Percentiles rank a stretch among this genome's conserved stretches.
Conservation (phyloP, 1,140 invertebrate species). For the Polypedilum vanderplanki region DNA sequence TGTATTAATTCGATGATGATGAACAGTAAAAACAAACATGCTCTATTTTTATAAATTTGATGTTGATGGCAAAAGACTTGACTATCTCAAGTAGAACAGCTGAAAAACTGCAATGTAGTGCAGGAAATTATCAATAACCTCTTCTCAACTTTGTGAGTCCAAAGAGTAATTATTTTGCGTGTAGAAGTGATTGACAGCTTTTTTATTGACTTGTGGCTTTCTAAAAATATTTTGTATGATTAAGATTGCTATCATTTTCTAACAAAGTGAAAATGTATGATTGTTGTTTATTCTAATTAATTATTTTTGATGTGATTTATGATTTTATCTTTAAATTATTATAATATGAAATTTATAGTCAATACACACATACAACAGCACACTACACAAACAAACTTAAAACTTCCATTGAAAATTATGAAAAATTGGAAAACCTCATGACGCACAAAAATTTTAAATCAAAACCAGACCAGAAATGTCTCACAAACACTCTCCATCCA, state of each 20-base stretch:
- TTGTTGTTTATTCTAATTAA: constrained; percentile 22
- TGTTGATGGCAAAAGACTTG: too few species aligned
- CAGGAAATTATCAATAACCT: too few species aligned
- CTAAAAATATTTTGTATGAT: too few species aligned
- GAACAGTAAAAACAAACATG: too few species aligned
- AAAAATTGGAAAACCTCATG: background rate
- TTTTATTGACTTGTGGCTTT: too few species aligned
- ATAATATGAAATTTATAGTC: background rate
- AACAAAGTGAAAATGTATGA: background rate
- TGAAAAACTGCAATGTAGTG: too few species aligned
- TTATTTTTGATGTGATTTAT: constrained; percentile 13
- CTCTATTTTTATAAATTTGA: too few species aligned
- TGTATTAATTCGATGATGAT: too few species aligned
- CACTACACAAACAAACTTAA: background rate
- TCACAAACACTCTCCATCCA: background rate
- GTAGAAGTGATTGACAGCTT: too few species aligned
- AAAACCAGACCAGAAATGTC: background rate
- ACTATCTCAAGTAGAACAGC: too few species aligned
- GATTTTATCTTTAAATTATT: background rate
- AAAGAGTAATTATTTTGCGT: too few species aligned
- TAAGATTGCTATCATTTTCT: background rate
- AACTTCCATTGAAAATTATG: background rate
- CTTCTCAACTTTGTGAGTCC: too few species aligned
- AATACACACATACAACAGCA: background rate
- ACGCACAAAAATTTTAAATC: background rate